Evolutionary conservation across 2,113 vertebrate genomes (phyloP), one percentile per base, ranked within the genome.

Genomic region (Regulus satrapa): DNA sequence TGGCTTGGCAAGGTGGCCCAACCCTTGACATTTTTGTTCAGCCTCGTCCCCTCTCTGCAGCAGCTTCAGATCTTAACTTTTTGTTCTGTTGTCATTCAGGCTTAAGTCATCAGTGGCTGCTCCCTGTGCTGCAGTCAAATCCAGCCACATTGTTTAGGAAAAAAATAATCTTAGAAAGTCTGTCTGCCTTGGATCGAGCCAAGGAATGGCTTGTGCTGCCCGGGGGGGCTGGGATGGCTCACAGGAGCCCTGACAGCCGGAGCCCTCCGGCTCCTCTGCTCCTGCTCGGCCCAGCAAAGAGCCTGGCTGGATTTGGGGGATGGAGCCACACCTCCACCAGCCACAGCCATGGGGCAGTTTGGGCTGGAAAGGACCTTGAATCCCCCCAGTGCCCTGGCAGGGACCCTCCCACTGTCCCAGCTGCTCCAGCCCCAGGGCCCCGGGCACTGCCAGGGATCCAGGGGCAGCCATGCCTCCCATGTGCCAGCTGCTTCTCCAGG

Each of bases 151-250:
- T 87, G 83, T 89, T 94, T 80, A 75, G 56, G 73, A 15, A 41
- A 55, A 21, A 54, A 63, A 61, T 78, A 83, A 51, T 59, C 92
- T 89, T 91, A 48, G 85, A 93, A 94, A 91, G 95, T 16, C 73
- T 67, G 85, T 48, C 68, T 48, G 68, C 43, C 67, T 77, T 5
- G 8, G 18, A 16, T 3, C 0, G 73, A 94, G 93, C 94, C 93
- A 74, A 91, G 84, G 91, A 86, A 84, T 59, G 61, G 78, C 52
- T 36, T 12, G 52, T 55, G 4, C 79, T 68, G 74, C 74, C 87
- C 2, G 0, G 52, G 61, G 85, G 85, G 88, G 77, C 0, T 94
- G 94, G 94, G 85, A 26, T 31, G 59, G 83, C 79, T 89, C 83
- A 66, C 64, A 54, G 5, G 38, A 38, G 18, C 63, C 63, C 56